Percentiles rank a stretch among this genome's conserved stretches.
Evolutionary conservation across 1,140 invertebrate species (phyloP).

Genomic region (Ceratina japonica): DNA sequence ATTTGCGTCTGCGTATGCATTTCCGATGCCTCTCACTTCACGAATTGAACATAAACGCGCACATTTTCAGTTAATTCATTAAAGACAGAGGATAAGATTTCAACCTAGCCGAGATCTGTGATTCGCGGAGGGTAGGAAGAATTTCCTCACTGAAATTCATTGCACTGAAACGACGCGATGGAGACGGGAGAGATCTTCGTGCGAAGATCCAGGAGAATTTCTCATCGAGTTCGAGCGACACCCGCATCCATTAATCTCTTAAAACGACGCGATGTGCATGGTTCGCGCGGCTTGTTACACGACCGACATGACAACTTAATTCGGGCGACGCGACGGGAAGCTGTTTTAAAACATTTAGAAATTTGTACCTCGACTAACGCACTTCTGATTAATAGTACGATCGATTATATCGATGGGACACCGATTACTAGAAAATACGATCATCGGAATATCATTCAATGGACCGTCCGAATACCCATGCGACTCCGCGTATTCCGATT

Average conservation of each 20-base stretch:
- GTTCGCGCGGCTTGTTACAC: slow-evolving; percentile 37
- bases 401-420: too few relatives aligned
- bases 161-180: neutral
- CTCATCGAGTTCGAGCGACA: slow-evolving; percentile 3
- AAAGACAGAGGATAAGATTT: too few relatives aligned
- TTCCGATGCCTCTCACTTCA: slow-evolving; percentile 44
- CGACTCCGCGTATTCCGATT: too few relatives aligned
- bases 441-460: too few relatives aligned
- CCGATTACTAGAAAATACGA: too few relatives aligned
- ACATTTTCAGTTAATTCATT: too few relatives aligned
- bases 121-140: too few relatives aligned
- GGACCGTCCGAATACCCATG: too few relatives aligned
- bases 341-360: slow-evolving; percentile 41
- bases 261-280: slow-evolving; percentile 14
- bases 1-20: slow-evolving; percentile 26
- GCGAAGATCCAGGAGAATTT: slow-evolving; percentile 5
- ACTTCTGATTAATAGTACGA: too few relatives aligned
- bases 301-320: slow-evolving; percentile 50
- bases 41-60: too few relatives aligned
- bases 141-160: neutral
- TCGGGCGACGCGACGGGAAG: slow-evolving; percentile 27
- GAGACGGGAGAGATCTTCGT: neutral
- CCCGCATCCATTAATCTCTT: slow-evolving; percentile 39
- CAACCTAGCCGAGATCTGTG: too few relatives aligned
- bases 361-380: too few relatives aligned